Evolutionary conservation across 2,797 vertebrate species (phyloP), one percentile per base, ranked within the genome.

Genomic region (Liasis olivaceus): DNA sequence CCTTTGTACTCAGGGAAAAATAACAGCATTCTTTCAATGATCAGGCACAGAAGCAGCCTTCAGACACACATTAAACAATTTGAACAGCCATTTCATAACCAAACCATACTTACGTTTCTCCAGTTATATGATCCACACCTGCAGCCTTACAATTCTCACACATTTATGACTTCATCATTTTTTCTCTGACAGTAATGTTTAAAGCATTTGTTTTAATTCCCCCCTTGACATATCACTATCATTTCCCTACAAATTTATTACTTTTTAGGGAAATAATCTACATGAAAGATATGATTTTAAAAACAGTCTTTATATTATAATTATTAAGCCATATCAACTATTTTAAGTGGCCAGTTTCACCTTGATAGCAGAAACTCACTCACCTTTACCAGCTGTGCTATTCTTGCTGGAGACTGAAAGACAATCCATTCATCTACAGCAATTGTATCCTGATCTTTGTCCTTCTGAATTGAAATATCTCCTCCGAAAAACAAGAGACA

Each of bases 351-450:
- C 20, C 20, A 47, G 11, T 81, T 81, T 20, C 20, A 88, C 0
- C 15, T 88, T n/a, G 42, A 63, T 64, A 51, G 66, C 5, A 62
- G 87, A 87, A 93, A 47, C 4, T 60, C 0, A 93, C 91, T 97
- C 91, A 99, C 99, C 98, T 99, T 99, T 91, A 99, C 99, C 1
- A 99, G 98, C 94, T 99, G 97, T n/a, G 99, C 99, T 92, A 99
- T 99, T 95, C 98, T 98, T 22, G 98, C 98, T 0, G 99, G 99
- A 66, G 99, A 99, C 95, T 99, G 98, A 97, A 99, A 99, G 87
- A 99, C 98, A 84, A 99, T 99, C 99, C 99, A 99, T 64, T 99
- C 97, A 94, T 99, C 99, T 84, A 99, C 99, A 2, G 99, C 98
- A 0, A 99, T 98, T 36, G 99, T 99, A 88, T 99, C 99, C 96